These are phyloP conservation scores for Mystacornis crossleyi DNA, from an alignment of 2,113 vertebrate species.

Conservation along the genomic window DNA sequence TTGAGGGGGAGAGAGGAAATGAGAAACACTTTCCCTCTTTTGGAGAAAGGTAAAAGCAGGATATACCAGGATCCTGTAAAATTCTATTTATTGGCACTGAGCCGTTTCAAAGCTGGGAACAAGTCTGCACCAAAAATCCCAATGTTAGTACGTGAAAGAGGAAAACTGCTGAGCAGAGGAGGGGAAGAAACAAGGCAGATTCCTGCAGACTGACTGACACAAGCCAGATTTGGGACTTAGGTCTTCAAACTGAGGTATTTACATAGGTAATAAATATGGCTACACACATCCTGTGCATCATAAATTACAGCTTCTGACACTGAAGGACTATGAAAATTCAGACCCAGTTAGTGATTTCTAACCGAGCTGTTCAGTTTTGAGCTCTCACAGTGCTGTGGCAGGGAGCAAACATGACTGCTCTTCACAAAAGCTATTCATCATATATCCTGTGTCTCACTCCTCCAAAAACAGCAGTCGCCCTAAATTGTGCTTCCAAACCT, in stretches of 20 bases:
- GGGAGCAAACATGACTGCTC: neutral
- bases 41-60: conserved; percentile 65
- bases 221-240: neutral
- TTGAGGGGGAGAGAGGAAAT: conserved; percentile 20
- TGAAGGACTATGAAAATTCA: neutral
- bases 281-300: neutral
- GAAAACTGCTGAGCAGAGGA: neutral
- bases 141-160: neutral
- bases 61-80: conserved; percentile 50
- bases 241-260: neutral
- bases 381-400: neutral
- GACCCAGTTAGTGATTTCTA: neutral
- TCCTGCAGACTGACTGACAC: neutral
- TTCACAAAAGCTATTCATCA: neutral
- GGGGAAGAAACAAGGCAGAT: neutral
- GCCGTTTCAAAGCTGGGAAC: neutral
- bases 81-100: neutral
- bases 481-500: neutral
- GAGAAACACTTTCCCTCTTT: conserved; percentile 56
- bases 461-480: neutral
- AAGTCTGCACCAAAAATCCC: neutral
- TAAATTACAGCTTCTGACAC: neutral
- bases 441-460: neutral
- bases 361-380: neutral
- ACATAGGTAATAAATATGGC: neutral